Evolutionary conservation across 2,797 vertebrate genomes (phyloP).

Genomic region (Meriones psammophilus): DNA sequence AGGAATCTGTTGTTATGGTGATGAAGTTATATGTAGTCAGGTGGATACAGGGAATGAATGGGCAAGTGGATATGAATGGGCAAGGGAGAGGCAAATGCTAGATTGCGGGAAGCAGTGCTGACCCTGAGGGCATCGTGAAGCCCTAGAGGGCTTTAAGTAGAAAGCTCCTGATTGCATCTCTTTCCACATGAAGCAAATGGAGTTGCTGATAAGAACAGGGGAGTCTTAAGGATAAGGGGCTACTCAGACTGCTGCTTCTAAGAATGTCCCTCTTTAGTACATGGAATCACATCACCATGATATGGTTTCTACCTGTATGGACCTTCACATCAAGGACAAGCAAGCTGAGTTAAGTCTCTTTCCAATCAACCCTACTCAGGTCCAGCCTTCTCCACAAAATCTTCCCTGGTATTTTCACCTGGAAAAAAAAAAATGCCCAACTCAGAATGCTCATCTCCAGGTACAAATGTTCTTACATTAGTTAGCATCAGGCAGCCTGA

Average conservation of each 20-base stretch:
- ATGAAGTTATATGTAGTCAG: constrained; percentile 21
- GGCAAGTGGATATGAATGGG: background rate
- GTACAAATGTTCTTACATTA: background rate
- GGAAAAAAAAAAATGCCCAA: background rate
- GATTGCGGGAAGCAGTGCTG: background rate
- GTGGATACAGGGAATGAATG: background rate
- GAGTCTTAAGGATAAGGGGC: background rate
- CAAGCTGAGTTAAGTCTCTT: background rate
- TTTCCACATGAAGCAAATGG: background rate
- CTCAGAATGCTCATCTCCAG: accelerated
- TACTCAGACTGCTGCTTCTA: background rate
- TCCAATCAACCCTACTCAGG: background rate
- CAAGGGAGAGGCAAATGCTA: background rate
- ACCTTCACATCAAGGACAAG: background rate
- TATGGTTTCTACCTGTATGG: background rate
- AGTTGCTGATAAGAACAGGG: background rate
- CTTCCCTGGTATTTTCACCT: background rate
- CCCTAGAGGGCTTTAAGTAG: background rate
- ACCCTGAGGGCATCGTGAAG: background rate
- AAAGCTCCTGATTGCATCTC: background rate
- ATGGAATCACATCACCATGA: background rate
- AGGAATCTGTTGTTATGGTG: background rate
- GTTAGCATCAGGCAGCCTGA: background rate
- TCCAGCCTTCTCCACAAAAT: background rate
- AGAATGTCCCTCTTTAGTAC: background rate